Evolutionary conservation across 2,797 vertebrate species (phyloP).

Genomic region (Toxotes lorentzi): DNA sequence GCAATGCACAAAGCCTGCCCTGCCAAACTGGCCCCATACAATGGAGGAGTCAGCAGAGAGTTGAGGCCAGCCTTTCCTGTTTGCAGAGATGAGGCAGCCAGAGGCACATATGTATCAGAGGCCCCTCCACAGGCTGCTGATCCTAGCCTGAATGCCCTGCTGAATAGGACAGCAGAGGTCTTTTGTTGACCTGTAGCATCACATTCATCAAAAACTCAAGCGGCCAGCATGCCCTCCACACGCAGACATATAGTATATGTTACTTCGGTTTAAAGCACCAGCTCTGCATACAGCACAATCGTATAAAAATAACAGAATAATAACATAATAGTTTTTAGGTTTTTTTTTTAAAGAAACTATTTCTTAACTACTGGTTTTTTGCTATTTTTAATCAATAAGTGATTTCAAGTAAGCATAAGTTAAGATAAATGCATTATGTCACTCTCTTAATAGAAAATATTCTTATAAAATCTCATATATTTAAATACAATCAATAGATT

Average conservation of each 20-base stretch:
- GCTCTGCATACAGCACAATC: conserved; percentile 13
- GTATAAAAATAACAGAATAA: not conserved
- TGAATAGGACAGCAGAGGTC: conserved; percentile 74
- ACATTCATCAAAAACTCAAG: conserved; percentile 78
- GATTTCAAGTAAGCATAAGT: not conserved
- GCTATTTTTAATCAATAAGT: not conserved
- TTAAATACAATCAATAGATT: not conserved
- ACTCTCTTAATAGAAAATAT: no score
- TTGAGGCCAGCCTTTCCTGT: conserved; percentile 80
- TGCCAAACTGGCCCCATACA: conserved; percentile 70
- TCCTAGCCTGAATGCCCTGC: conserved; percentile 75
- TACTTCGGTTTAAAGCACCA: conserved; percentile 18
- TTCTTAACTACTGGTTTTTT: not conserved
- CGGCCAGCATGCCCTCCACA: conserved; percentile 45
- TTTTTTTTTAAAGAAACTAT: not conserved
- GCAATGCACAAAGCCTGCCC: conserved; percentile 66
- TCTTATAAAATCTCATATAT: not conserved
- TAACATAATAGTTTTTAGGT: not conserved
- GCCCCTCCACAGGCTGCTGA: conserved; percentile 75
- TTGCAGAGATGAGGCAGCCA: conserved; percentile 73
- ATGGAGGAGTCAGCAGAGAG: conserved; percentile 82
- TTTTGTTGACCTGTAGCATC: conserved; percentile 84
- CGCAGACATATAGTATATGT: conserved; percentile 48
- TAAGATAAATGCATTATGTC: not conserved
- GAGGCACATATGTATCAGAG: conserved; percentile 75